Evolutionary conservation across 1,140 invertebrate species (phyloP).

Genomic region (Trichonephila clavipes): DNA sequence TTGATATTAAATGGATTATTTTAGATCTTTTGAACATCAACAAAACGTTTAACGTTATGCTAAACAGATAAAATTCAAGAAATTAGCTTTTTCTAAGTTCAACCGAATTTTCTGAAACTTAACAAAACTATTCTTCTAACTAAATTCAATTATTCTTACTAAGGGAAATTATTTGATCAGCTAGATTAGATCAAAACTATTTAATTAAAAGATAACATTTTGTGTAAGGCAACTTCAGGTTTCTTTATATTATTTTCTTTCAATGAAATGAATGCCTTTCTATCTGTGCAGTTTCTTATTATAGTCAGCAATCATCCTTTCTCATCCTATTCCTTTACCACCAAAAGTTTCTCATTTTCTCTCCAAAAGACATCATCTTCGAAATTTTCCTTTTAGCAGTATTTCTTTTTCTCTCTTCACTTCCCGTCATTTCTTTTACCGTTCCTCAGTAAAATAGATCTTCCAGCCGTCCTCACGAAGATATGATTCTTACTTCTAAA

Average conservation of each 20-base stretch:
- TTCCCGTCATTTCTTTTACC: slow-evolving; percentile 16
- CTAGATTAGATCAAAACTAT: not conserved
- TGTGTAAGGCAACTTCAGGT: too few species aligned
- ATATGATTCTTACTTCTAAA: slow-evolving; percentile 46
- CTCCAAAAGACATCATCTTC: slow-evolving; percentile 45
- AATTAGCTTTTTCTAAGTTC: too few species aligned
- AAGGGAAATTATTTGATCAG: not conserved
- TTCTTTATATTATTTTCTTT: not conserved
- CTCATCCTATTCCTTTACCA: slow-evolving; percentile 15
- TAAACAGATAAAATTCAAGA: too few species aligned
- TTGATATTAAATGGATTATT: too few species aligned
- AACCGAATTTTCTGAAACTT: too few species aligned
- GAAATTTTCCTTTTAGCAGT: slow-evolving; percentile 22
- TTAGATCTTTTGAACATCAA: too few species aligned
- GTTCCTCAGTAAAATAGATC: slow-evolving; percentile 32
- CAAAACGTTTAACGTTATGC: too few species aligned
- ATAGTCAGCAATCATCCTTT: slow-evolving; percentile 16
- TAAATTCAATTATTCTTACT: too few species aligned
- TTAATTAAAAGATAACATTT: not conserved
- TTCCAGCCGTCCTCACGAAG: not conserved
- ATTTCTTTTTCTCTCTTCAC: not conserved
- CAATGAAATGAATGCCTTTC: not conserved
- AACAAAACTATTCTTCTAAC: too few species aligned
- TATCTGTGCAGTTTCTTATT: slow-evolving; percentile 36
- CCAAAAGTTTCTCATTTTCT: slow-evolving; percentile 58